Evolutionary conservation across 37 sponge, comb jelly and placozoan genomes (phyloP).

Genomic region (Spongilla lacustris): DNA sequence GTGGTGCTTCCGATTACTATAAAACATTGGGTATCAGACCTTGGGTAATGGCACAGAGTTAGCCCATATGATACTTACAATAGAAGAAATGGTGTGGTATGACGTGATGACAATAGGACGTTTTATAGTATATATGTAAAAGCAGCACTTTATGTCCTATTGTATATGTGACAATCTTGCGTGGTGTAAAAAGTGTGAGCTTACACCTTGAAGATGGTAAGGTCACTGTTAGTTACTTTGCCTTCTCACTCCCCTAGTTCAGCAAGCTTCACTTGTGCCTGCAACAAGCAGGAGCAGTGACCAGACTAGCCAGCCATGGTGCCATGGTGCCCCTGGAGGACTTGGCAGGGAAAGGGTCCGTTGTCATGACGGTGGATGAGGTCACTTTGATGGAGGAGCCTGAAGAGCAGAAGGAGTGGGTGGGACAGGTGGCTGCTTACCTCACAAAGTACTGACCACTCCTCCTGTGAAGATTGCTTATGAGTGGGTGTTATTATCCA

Average conservation of each 20-base stretch:
- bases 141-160: too few relatives aligned
- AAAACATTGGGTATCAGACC: too few relatives aligned
- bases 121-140: too few relatives aligned
- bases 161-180: too few relatives aligned
- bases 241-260: constrained; percentile 5
- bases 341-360: constrained; percentile 14
- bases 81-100: too few relatives aligned
- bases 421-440: neutral
- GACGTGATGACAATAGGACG: too few relatives aligned
- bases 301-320: neutral
- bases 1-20: too few relatives aligned
- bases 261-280: constrained; percentile 30
- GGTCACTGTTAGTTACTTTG: too few relatives aligned
- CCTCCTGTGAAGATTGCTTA: constrained; percentile 9
- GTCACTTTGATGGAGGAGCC: neutral
- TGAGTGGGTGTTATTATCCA: constrained; percentile 49
- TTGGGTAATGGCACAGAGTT: too few relatives aligned
- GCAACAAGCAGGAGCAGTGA: constrained; percentile 35
- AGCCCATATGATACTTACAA: too few relatives aligned
- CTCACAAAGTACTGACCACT: constrained; percentile 15
- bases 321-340: constrained; percentile 8
- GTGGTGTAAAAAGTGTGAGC: too few relatives aligned
- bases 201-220: too few relatives aligned
- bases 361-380: constrained; percentile 23
- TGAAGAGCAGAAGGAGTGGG: constrained; percentile 6